Conservation (phyloP, 2,797 vertebrate species). For the Mallotus villosus region DNA sequence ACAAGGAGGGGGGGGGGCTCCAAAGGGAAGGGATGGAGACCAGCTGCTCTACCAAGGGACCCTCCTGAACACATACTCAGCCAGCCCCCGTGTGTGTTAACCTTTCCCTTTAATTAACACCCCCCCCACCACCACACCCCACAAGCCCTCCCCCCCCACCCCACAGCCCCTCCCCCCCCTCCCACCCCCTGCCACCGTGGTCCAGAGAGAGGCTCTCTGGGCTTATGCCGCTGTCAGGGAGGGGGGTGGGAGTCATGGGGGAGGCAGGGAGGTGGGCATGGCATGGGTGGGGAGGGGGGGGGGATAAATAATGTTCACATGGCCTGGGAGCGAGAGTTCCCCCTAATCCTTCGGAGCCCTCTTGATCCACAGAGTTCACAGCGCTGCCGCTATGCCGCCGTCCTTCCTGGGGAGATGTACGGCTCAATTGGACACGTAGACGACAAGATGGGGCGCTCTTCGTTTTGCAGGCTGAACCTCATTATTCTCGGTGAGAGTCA, state of each 20-base stretch:
- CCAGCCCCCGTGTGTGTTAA: constrained; percentile 69
- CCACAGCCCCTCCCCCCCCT: constrained; percentile 41
- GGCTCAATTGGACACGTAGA: constrained; percentile 62
- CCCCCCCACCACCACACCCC: constrained; percentile 62
- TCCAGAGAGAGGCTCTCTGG: constrained; percentile 68
- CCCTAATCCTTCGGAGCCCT: constrained; percentile 66
- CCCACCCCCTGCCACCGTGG: constrained; percentile 50
- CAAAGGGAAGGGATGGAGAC: constrained; percentile 53
- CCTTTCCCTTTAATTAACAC: constrained; percentile 82
- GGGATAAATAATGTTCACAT: constrained; percentile 71
- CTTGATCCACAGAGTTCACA: constrained; percentile 62
- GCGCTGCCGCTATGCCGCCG: constrained; percentile 49
- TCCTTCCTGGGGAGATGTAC: constrained; percentile 50
- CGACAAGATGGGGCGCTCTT: constrained; percentile 61
- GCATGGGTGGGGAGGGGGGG: constrained; percentile 50
- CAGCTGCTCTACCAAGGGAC: constrained; percentile 71
- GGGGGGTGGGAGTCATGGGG: constrained; percentile 15
- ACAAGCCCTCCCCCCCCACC: background rate
- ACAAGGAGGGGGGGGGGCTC: constrained; percentile 23
- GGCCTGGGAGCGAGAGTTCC: constrained; percentile 65
- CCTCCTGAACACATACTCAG: constrained; percentile 60
- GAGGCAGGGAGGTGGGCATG: constrained; percentile 41
- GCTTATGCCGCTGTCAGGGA: constrained; percentile 65
- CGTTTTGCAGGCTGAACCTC: constrained; percentile 41
- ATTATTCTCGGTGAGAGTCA: constrained; percentile 46